Evolutionary conservation across 2,888 invertebrate species (phyloP).

Genomic region (Artemia sinica): DNA sequence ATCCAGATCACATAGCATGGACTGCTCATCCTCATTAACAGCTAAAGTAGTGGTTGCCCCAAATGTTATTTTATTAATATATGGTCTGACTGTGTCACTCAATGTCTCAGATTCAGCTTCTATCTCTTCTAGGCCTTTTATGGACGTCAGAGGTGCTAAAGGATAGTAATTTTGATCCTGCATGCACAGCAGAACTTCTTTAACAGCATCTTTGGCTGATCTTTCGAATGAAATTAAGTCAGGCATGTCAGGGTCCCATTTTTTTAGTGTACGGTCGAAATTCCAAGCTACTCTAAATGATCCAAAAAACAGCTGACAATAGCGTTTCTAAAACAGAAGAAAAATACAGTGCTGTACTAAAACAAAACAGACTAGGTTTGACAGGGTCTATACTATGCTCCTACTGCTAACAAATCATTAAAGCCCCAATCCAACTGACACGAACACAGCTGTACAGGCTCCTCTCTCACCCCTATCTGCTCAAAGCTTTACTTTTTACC

Average conservation of each 20-base stretch:
- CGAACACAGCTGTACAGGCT: too few species aligned
- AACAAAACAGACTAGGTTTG: too few species aligned
- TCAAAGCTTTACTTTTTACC: too few species aligned
- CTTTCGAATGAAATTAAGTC: background rate
- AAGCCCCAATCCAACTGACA: too few species aligned
- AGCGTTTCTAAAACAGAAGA: background rate
- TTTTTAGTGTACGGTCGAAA: background rate
- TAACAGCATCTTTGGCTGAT: background rate
- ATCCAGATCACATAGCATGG: constrained; percentile 7
- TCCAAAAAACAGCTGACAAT: background rate
- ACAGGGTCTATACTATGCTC: too few species aligned
- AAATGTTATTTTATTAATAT: background rate
- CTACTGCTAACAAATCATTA: too few species aligned
- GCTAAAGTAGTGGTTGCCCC: background rate
- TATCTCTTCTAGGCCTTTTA: background rate
- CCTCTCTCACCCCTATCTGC: too few species aligned
- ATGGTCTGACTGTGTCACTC: background rate
- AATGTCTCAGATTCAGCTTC: background rate
- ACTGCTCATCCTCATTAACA: background rate
- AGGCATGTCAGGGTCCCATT: constrained; percentile 1
- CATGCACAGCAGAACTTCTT: background rate
- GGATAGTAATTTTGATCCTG: constrained; percentile 5
- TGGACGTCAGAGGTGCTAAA: background rate
- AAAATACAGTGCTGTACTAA: background rate
- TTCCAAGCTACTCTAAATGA: constrained; percentile 12